A percentile compares a stretch with the other conserved stretches of the same genome.
Evolutionary conservation across 2,888 invertebrate genomes (phyloP).

Genomic region (Andrena bucephala): DNA sequence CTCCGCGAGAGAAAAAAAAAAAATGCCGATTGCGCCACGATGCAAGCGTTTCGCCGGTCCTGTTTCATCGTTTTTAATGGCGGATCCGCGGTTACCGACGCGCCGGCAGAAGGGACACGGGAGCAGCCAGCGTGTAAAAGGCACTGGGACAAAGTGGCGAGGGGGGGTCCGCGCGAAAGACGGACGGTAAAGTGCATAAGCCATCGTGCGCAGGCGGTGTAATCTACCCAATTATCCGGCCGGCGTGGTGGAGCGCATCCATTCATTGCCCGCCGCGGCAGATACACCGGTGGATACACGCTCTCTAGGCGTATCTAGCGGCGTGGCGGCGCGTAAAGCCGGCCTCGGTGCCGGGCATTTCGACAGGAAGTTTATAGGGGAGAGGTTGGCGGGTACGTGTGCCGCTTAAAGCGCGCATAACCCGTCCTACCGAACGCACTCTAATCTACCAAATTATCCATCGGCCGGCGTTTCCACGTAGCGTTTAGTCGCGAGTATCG

Average conservation of each 20-base stretch:
- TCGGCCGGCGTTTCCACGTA: slow-evolving; percentile 46
- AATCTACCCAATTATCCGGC: slow-evolving; percentile 73
- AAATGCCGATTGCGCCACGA: slow-evolving; percentile 22
- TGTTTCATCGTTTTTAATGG: slow-evolving; percentile 36
- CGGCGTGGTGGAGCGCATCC: slow-evolving; percentile 58
- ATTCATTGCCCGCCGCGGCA: slow-evolving; percentile 54
- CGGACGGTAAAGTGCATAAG: slow-evolving; percentile 62
- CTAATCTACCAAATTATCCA: slow-evolving; percentile 70
- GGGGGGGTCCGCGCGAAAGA: slow-evolving; percentile 23
- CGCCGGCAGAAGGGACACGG: background rate
- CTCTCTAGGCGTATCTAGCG: slow-evolving; percentile 44
- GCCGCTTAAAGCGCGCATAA: slow-evolving; percentile 64
- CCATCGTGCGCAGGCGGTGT: slow-evolving; percentile 45
- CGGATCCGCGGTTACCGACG: slow-evolving; percentile 19
- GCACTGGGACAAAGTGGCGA: slow-evolving; percentile 44
- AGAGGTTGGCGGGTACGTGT: slow-evolving; percentile 45
- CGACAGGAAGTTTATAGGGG: slow-evolving; percentile 44
- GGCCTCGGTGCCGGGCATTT: slow-evolving; percentile 50
- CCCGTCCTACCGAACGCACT: slow-evolving; percentile 42
- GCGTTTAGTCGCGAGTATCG: slow-evolving; percentile 53
- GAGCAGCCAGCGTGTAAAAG: slow-evolving; percentile 32
- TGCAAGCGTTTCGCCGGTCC: slow-evolving; percentile 35
- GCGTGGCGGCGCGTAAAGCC: slow-evolving; percentile 46
- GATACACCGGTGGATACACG: slow-evolving; percentile 61
- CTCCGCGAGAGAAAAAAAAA: background rate